These are phyloP conservation scores for Pitta sordida DNA, from an alignment of 2,113 vertebrate species.

Conservation along the genomic window DNA sequence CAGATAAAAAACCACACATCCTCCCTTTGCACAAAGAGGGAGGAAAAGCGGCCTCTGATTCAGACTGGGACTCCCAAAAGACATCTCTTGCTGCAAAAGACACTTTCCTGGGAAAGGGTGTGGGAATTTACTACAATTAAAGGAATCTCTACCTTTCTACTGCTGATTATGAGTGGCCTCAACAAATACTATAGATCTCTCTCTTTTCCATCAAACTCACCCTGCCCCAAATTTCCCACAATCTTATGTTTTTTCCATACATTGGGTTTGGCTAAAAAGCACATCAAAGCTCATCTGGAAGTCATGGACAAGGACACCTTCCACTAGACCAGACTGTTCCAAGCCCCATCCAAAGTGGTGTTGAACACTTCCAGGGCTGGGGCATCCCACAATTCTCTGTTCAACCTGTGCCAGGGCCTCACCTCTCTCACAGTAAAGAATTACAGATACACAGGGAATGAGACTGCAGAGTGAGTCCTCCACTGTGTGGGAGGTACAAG, in stretches of 20 bases:
- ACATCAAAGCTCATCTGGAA: neutral
- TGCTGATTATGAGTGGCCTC: neutral
- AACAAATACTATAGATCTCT: neutral
- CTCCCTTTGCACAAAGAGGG: neutral
- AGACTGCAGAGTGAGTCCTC: neutral
- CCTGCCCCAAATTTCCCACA: neutral
- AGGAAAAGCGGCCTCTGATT: neutral
- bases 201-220: neutral
- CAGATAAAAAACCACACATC: neutral
- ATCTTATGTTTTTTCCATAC: neutral
- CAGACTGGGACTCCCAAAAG: neutral
- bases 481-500: neutral
- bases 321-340: rapidly evolving
- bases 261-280: neutral
- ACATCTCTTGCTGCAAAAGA: neutral
- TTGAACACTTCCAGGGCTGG: neutral
- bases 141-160: neutral
- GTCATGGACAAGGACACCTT: neutral
- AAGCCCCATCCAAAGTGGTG: rapidly evolving
- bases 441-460: neutral
- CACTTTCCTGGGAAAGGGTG: neutral
- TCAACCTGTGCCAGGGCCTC: neutral
- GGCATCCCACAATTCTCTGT: neutral
- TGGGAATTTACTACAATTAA: neutral
- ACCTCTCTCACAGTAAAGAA: rapidly evolving